Base-by-base conservation (phyloP, 1,140 invertebrate species). In the Drosophila sp. region DNA sequence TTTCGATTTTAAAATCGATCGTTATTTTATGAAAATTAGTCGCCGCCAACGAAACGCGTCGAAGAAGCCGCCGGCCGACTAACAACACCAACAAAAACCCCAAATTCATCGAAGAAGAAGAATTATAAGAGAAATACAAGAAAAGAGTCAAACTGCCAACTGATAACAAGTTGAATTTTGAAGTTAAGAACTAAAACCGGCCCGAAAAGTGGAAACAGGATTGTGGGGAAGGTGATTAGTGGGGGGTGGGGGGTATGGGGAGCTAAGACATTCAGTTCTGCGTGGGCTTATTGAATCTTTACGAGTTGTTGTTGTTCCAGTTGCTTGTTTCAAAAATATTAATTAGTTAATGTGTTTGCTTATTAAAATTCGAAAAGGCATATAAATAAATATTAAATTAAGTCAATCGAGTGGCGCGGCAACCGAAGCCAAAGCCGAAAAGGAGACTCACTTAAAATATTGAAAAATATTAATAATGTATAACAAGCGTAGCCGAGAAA, bases 11-110 rank as follows among this genome's bases (percentile, higher is more conserved):
- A 60, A 89, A 89, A 89, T 89, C 84, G 84, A 89, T 89, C 79
- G 84, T 50, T 89, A 75, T 89, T 89, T 89, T 89, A 89, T 89
- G 77, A 80, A 89, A 89, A 89, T 89, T 89, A 89, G 84, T 89
- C 77, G 33, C 25, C 56, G 56, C 56, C 56, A 35, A 32, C 56
- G 56, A 32, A 71, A 87, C 71, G 70, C 79, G 79, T 55, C 66
- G 74, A 58, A 60, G 64, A 66, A 68, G 61, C 60, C 60, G 54
- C 76, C 66, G 66, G 61, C 60, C 60, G 54, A 79, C 66, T 3
- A 38, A 3, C 8, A 38, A 76, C 71, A 71, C 67, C 76, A 62
- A 72, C 70, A 33, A 69, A 38, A 73, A 32, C 41, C 27, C 64
- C 66, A 60, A 64, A 61, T 38, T 38, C 60, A 29, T 11, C n/a